A percentile compares a stretch with the other conserved stretches of the same genome.
phyloP scores from a whole-genome alignment of 2,113 vertebrate genomes.

The Rhinolophus sinicus region DNA sequence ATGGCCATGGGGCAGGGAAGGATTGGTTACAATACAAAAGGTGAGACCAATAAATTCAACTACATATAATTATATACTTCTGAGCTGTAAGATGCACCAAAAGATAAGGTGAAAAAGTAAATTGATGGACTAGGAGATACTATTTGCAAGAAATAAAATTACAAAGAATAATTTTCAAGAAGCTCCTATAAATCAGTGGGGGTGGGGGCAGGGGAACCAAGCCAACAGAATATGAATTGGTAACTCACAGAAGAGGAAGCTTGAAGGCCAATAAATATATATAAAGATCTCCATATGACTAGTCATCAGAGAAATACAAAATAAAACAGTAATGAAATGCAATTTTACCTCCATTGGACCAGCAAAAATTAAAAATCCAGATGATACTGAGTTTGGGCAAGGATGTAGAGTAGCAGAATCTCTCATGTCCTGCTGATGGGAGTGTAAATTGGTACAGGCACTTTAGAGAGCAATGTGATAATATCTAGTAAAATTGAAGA shows the following conservation, averaged over 20 bases:
- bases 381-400: neutral
- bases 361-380: slow-evolving; percentile 27
- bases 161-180: slow-evolving; percentile 32
- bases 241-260: slow-evolving; percentile 36
- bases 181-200: neutral
- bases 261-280: slow-evolving; percentile 13
- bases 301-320: slow-evolving; percentile 12
- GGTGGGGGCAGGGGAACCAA: neutral
- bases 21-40: slow-evolving; percentile 50
- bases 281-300: neutral
- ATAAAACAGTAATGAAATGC: slow-evolving; percentile 8
- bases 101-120: slow-evolving; percentile 51
- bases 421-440: neutral
- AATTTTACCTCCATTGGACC: neutral
- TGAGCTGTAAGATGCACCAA: slow-evolving; percentile 1
- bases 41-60: neutral
- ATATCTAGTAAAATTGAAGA: slow-evolving; percentile 19
- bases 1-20: neutral
- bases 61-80: slow-evolving; percentile 6
- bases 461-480: neutral
- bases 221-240: neutral
- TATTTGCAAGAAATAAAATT: slow-evolving; percentile 47
- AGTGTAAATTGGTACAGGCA: neutral
- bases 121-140: neutral
- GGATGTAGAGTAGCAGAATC: neutral